Evolutionary conservation across 2,113 vertebrate genomes (phyloP).

Genomic region (Mastomys natalensis): DNA sequence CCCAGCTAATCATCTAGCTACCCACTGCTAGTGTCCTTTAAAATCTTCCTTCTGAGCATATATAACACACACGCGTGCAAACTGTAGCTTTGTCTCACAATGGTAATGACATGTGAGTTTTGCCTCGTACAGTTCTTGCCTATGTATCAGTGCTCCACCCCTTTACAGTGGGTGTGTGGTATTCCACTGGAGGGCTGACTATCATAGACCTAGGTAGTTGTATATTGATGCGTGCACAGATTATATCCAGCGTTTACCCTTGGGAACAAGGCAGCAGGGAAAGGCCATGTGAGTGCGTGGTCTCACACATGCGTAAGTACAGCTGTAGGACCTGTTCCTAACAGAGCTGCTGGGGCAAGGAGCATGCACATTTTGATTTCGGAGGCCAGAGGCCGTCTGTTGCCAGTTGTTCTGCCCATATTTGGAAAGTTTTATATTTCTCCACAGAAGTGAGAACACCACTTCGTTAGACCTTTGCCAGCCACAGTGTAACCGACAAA

Average conservation of each 20-base stretch:
- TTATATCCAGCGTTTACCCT: conserved; percentile 38
- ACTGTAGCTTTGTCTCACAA: background rate
- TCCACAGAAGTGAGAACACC: background rate
- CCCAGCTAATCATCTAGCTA: background rate
- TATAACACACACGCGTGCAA: background rate
- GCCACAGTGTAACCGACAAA: background rate
- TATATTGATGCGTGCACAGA: background rate
- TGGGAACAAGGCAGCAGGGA: conserved; percentile 8
- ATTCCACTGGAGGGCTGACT: background rate
- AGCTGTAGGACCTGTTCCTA: conserved; percentile 3
- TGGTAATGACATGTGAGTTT: background rate
- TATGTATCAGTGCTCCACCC: background rate
- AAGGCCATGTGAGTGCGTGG: background rate
- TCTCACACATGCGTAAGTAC: background rate
- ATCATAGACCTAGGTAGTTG: conserved; percentile 1
- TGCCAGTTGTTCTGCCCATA: background rate
- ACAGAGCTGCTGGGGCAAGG: conserved; percentile 7
- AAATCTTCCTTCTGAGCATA: background rate
- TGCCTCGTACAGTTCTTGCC: conserved; percentile 20
- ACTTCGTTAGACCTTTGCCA: background rate
- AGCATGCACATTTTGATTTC: conserved; percentile 12
- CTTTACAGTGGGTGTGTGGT: background rate
- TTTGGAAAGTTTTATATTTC: conserved; percentile 37
- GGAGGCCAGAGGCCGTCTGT: conserved; percentile 34
- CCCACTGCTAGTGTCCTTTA: background rate